Conservation (phyloP, 1,140 invertebrate species). For the Drosophila hydei region DNA sequence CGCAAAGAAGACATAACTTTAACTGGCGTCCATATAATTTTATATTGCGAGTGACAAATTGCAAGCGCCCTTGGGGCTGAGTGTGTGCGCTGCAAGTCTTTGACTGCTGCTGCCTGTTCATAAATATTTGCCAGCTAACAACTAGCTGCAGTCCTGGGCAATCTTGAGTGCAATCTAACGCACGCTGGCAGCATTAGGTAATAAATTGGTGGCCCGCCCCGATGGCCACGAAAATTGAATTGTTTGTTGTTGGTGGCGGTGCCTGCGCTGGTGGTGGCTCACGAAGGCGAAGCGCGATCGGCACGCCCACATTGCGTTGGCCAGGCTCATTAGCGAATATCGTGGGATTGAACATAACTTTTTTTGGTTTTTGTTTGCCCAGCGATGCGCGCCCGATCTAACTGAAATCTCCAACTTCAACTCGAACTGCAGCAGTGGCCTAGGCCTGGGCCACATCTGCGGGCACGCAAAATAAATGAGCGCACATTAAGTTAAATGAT, state of each 20-base stretch:
- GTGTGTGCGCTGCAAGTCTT: background rate
- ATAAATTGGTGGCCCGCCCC: slow-evolving; percentile 71
- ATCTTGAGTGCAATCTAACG: slow-evolving; percentile 70
- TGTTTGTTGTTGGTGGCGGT: slow-evolving; percentile 64
- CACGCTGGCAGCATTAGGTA: slow-evolving; percentile 76
- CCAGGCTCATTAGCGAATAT: slow-evolving; percentile 77
- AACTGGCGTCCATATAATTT: slow-evolving; percentile 16
- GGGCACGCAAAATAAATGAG: slow-evolving; percentile 69
- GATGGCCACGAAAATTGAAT: slow-evolving; percentile 74
- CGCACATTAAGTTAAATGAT: slow-evolving; percentile 80
- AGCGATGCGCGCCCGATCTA: slow-evolving; percentile 54
- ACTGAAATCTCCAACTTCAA: slow-evolving; percentile 7
- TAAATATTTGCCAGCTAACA: slow-evolving; percentile 33
- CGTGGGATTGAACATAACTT: slow-evolving; percentile 57
- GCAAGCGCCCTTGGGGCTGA: slow-evolving; percentile 36
- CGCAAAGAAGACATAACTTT: slow-evolving; percentile 22
- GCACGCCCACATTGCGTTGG: slow-evolving; percentile 77
- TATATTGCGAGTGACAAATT: slow-evolving; percentile 64
- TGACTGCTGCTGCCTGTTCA: slow-evolving; percentile 31
- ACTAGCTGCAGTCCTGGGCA: slow-evolving; percentile 34
- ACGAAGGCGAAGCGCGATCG: slow-evolving; percentile 46
- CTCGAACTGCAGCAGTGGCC: slow-evolving; percentile 6
- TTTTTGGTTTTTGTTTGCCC: slow-evolving; percentile 57
- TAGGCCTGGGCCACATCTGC: slow-evolving; percentile 13
- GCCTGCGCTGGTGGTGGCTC: slow-evolving; percentile 24